Conservation (phyloP, 2,888 invertebrate species). For the Machimus rusticus region DNA sequence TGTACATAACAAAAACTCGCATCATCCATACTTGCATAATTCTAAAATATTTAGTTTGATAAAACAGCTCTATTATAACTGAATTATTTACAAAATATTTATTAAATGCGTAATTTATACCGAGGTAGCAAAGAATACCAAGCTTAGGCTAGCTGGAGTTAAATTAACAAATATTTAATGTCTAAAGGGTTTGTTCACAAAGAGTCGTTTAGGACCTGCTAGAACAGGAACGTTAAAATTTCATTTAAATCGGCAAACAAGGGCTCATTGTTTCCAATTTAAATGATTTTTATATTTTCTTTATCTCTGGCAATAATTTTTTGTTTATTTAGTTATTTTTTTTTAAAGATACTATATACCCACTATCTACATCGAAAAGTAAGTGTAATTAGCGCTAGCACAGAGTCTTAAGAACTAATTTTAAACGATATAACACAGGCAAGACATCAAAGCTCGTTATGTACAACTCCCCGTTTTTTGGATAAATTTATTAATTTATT, state of each 20-base stretch:
- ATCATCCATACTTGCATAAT: neutral
- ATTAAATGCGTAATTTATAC: neutral
- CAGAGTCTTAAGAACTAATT: neutral
- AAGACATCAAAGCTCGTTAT: slow-evolving; percentile 7
- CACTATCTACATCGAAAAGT: neutral
- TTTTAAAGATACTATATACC: neutral
- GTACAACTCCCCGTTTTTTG: neutral
- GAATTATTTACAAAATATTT: neutral
- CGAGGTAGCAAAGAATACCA: neutral
- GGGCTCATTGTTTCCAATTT: slow-evolving; percentile 62
- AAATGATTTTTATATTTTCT: slow-evolving; percentile 53
- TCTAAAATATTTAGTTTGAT: neutral
- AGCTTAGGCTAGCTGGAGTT: neutral
- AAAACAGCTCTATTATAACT: neutral
- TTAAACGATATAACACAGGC: neutral
- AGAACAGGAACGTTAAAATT: slow-evolving; percentile 24
- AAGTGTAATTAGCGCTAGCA: neutral
- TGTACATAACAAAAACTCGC: neutral
- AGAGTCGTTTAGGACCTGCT: neutral
- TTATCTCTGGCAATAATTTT: neutral
- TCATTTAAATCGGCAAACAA: slow-evolving; percentile 61
- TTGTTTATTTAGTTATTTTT: neutral
- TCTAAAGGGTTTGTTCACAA: neutral
- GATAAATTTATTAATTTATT: neutral
- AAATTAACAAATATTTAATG: neutral